Base-by-base conservation (phyloP, 2,797 vertebrate genomes). In the Silurus lanzhouensis region DNA sequence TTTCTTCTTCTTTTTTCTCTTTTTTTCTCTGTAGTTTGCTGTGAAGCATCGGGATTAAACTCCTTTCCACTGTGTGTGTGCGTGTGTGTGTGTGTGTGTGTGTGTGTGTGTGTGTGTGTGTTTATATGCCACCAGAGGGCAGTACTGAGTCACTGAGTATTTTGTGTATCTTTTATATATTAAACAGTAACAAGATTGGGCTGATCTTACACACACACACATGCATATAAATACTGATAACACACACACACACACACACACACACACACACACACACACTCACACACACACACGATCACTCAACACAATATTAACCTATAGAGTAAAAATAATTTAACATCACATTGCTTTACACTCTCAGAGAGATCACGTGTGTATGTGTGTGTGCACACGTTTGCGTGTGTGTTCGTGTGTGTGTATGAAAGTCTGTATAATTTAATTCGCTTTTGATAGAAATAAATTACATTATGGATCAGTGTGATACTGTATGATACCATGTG, bases 21-120 rank as follows among this genome's bases (percentile, higher is more conserved):
- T 64, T 46, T 44, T 82, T 27, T 48, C 60, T 64, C 20, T 77
- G 15, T 12, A 84, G 83, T 12, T 78, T 46, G 22, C 48, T 27
- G 14, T 68, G 82, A 83, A 63, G 6, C 31, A 48, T 52, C 66
- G 22, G 20, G 31, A 78, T 44, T 61, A 44, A 44, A n/a, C 22
- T 6, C 27, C 6, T 60, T 25, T 38, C 55, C 19, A 31, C 10
- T 17, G n/a, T 58, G 74, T 77, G 55, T 22, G 10, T 22, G 10
- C 9, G 48, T 52, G 48, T 52, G 48, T 52, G 48, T 52, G 48
- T 52, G 48, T 52, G 48, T 52, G 48, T 52, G 48, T 52, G 48
- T 52, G 48, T 52, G 48, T 52, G 48, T 52, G 48, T 52, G 48
- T 52, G 48, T 52, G 48, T 52, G 48, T 52, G 48, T 52, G 6